phyloP scores from a whole-genome alignment of 2,797 vertebrate genomes.

The Phoebastria nigripes region DNA sequence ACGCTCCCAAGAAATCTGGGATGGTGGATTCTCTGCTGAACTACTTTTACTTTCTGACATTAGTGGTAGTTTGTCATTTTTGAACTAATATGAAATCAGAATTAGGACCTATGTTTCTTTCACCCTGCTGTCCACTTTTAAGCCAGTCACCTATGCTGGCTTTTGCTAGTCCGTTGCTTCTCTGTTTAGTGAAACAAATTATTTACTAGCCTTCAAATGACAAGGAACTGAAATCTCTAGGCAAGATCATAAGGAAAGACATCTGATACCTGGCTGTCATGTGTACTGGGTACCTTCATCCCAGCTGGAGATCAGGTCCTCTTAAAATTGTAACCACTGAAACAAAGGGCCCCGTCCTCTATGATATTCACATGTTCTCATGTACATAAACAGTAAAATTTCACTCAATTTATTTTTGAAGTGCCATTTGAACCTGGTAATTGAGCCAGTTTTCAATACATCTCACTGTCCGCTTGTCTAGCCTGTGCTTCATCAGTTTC shows the following conservation, averaged over 20 bases:
- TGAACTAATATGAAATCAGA: not conserved
- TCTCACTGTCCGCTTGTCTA: not conserved
- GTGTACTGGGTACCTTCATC: not conserved
- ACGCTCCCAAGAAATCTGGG: not conserved
- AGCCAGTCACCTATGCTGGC: not conserved
- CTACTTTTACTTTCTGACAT: not conserved
- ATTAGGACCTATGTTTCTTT: not conserved
- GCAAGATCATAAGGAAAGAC: not conserved
- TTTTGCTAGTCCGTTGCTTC: not conserved
- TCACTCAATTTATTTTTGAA: not conserved
- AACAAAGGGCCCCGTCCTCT: not conserved
- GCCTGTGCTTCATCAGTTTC: not conserved
- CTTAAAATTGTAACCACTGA: not conserved
- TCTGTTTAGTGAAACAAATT: not conserved
- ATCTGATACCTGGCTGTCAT: not conserved
- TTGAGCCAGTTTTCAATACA: not conserved
- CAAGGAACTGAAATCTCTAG: not conserved
- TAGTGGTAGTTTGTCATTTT: not conserved
- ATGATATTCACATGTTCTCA: not conserved
- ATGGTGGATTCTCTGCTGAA: not conserved
- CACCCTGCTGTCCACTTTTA: not conserved
- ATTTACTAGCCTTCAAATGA: not conserved
- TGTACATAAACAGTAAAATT: not conserved
- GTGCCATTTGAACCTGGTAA: not conserved
- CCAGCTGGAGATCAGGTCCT: not conserved